These are phyloP conservation scores for Lasioglossum morio DNA, from an alignment of 2,888 invertebrate species.

Conservation along the genomic window DNA sequence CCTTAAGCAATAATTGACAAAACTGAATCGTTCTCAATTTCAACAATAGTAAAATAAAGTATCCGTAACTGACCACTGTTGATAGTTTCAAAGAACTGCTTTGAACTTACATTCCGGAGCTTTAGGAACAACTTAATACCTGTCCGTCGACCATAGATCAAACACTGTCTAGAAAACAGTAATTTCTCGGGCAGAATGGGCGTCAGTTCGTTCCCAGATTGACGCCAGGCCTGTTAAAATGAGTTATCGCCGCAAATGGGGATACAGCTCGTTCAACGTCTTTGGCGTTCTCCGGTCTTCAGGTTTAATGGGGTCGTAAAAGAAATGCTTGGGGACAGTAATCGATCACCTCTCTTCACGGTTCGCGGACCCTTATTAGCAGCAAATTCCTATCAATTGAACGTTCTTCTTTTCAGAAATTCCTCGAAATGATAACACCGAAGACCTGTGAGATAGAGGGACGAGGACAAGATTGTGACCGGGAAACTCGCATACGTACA, in stretches of 20 bases:
- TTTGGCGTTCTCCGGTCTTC: background rate
- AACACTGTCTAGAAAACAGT: background rate
- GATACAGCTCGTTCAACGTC: background rate
- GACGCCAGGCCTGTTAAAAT: slow-evolving; percentile 1
- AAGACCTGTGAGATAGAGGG: background rate
- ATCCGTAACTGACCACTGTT: background rate
- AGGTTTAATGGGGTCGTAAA: slow-evolving; percentile 56
- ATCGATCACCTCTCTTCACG: slow-evolving; percentile 42
- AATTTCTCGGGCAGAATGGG: background rate
- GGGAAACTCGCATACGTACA: background rate
- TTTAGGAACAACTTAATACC: background rate
- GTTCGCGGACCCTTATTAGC: slow-evolving; percentile 28
- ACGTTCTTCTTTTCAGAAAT: background rate
- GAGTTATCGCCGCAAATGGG: slow-evolving; percentile 4
- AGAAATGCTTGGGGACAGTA: slow-evolving; percentile 34
- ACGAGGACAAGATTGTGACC: background rate
- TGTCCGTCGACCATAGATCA: background rate
- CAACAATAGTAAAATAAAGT: too few species aligned
- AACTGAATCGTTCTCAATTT: too few species aligned
- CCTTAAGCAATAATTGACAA: background rate
- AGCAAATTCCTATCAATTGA: background rate
- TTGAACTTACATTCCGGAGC: too few species aligned
- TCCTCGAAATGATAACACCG: background rate
- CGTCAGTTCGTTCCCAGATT: background rate
- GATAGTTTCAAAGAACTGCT: background rate